phyloP scores from a whole-genome alignment of 2,797 vertebrate genomes.

The Gephyroberyx darwinii region DNA sequence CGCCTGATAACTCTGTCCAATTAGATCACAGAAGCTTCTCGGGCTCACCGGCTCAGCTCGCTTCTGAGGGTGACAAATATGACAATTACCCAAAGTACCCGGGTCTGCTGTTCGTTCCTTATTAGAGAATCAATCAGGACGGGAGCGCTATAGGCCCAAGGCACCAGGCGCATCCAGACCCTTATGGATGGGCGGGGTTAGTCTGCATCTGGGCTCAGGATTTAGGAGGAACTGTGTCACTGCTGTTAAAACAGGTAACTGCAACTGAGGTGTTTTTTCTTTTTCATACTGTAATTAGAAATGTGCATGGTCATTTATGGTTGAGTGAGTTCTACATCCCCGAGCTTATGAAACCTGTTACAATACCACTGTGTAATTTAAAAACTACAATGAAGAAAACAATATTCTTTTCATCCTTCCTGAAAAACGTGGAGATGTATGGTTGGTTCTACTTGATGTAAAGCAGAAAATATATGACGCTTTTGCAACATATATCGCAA shows the following conservation, averaged over 20 bases:
- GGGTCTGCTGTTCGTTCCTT: constrained; percentile 63
- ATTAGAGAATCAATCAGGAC: constrained; percentile 70
- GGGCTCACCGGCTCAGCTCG: constrained; percentile 35
- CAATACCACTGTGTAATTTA: no score
- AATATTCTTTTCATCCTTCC: no score
- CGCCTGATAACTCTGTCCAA: constrained; percentile 73
- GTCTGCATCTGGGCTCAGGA: constrained; percentile 11
- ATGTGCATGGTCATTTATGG: neutral
- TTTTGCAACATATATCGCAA: no score
- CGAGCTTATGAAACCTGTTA: no score
- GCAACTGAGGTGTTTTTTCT: no score
- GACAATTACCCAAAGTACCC: constrained; percentile 70
- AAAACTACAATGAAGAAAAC: no score
- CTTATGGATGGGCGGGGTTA: constrained; percentile 8
- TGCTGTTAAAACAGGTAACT: constrained; percentile 12
- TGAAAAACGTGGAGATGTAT: no score
- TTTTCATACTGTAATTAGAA: neutral
- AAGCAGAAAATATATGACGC: no score
- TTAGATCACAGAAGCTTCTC: constrained; percentile 62
- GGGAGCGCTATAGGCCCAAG: constrained; percentile 6
- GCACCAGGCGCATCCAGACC: constrained; percentile 12
- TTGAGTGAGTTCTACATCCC: no score
- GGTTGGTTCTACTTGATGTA: no score
- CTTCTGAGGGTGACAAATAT: constrained; percentile 69
- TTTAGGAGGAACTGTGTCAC: constrained; percentile 3